Evolutionary conservation across 1,140 invertebrate species (phyloP).

Genomic region (Caenorhabditis brenneri): DNA sequence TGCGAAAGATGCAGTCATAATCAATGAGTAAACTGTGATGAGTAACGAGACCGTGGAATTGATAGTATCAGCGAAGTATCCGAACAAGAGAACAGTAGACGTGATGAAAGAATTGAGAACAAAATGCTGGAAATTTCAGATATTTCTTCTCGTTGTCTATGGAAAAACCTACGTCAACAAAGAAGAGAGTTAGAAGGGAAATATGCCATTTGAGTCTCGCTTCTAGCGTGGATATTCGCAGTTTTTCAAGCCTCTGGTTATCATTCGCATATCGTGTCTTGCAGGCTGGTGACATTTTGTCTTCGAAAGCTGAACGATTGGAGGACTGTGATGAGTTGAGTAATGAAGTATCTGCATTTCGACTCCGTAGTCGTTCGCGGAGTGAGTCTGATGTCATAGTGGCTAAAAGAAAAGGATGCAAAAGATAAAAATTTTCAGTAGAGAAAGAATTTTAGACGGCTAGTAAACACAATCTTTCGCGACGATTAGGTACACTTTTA

Average conservation of each 20-base stretch:
- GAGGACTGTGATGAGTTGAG: not conserved
- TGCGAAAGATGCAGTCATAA: not conserved
- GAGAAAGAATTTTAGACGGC: too few species aligned
- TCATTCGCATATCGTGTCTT: not conserved
- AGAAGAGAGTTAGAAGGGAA: not conserved
- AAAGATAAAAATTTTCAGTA: too few species aligned
- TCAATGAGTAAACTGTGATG: not conserved
- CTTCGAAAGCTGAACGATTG: not conserved
- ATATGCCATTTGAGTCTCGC: slow-evolving; percentile 10
- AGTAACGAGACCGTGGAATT: not conserved
- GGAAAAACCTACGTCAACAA: not conserved
- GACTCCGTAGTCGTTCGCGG: not conserved
- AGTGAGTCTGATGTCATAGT: slow-evolving; percentile 1
- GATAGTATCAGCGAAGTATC: not conserved
- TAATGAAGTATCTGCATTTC: not conserved
- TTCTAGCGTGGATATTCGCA: not conserved
- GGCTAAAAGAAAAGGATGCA: not conserved
- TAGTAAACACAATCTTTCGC: too few species aligned
- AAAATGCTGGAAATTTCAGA: not conserved
- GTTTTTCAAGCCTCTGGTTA: not conserved
- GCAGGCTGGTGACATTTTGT: slow-evolving; percentile 14
- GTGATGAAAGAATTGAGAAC: not conserved
- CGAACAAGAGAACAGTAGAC: not conserved
- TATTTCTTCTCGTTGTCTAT: not conserved
- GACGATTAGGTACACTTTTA: too few species aligned